Base-by-base conservation (phyloP, 1,140 invertebrate species). In the Chironomus tepperi region DNA sequence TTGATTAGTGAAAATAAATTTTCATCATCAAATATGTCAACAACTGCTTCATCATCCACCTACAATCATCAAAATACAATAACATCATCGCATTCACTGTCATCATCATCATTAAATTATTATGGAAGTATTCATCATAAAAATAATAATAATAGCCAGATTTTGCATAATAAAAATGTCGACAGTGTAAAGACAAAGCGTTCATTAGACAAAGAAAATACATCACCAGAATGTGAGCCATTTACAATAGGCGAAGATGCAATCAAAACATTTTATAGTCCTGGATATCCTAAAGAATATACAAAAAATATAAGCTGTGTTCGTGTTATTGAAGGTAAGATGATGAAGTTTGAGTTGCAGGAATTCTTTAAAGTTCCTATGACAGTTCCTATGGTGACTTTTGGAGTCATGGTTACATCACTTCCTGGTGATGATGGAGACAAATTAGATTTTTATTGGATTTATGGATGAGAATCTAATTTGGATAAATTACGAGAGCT, bases 261-360 rank as follows among this genome's bases (percentile, higher is more conserved):
- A 10, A 85, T 85, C 76, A 84, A 83, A 57, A 90, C 91, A 79
- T 91, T 93, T 78, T 92, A 88, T 79, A 91, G 90, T 75, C 92
- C 92, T 0, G 86, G 87, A 75, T 92, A 90, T 82, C 91, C 91
- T 1, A 83, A 84, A 7, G 84, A 86, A 72, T 93, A 93, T 83
- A 88, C 89, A 3, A 90, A 90, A 77, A 85, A 87, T 65, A 88
- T 88, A 0, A 88, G 91, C 76, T 93, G 92, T 78, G 86, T 89
- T 72, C 85, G 86, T 70, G 84, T 90, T 21, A 85, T 93, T 74
- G 85, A 86, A 84, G 91, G 91, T 93, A 82, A 85, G 85, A 24
- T 9, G 6, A 24, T 5, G 2, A 2, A 73, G 1, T 34, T 73
- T 12, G 43, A 15, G 19, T 34, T 34, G 24, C 5, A n/a, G n/a